A percentile compares a stretch with the other conserved stretches of the same genome.
These are phyloP conservation scores for Homalodisca vitripennis DNA, from an alignment of 1,140 invertebrate genomes.

Conservation along the genomic window DNA sequence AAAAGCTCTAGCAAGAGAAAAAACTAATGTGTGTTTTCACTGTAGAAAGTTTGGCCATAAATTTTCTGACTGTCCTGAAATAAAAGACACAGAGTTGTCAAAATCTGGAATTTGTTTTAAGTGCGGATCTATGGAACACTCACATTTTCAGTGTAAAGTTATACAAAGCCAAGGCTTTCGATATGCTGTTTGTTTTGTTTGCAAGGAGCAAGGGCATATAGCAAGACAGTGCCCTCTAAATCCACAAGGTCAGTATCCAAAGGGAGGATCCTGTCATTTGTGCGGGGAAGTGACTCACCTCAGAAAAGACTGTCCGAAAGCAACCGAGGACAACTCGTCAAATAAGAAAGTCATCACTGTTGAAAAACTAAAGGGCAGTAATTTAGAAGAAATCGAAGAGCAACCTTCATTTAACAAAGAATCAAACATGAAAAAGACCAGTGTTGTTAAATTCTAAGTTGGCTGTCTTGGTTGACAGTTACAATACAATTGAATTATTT, in stretches of 20 bases:
- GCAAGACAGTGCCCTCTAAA: slow-evolving; percentile 83
- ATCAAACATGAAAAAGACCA: no score
- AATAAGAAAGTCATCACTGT: no score
- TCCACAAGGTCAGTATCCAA: slow-evolving; percentile 81
- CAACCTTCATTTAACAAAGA: no score
- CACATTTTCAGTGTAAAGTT: slow-evolving; percentile 70
- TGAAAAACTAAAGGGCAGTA: no score
- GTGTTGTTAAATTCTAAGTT: no score
- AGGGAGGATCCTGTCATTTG: slow-evolving; percentile 76
- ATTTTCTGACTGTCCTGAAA: slow-evolving; percentile 74
- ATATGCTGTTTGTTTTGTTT: slow-evolving; percentile 83
- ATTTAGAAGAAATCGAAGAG: no score
- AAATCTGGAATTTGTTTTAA: slow-evolving; percentile 71
- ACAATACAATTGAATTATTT: no score
- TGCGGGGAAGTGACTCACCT: slow-evolving; percentile 87
- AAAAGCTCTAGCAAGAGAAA: slow-evolving; percentile 63
- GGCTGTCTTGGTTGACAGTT: no score
- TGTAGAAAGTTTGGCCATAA: slow-evolving; percentile 76
- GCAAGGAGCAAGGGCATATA: slow-evolving; percentile 78
- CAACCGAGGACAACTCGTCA: slow-evolving; percentile 52
- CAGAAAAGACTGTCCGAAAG: slow-evolving; percentile 76
- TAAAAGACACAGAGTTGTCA: slow-evolving; percentile 48
- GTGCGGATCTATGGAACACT: slow-evolving; percentile 84
- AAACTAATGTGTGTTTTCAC: slow-evolving; percentile 75
- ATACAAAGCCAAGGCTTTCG: slow-evolving; percentile 66